Evolutionary conservation across 2,888 invertebrate genomes (phyloP), one percentile per base, ranked within the genome.

Genomic region (Halictus ligatus): DNA sequence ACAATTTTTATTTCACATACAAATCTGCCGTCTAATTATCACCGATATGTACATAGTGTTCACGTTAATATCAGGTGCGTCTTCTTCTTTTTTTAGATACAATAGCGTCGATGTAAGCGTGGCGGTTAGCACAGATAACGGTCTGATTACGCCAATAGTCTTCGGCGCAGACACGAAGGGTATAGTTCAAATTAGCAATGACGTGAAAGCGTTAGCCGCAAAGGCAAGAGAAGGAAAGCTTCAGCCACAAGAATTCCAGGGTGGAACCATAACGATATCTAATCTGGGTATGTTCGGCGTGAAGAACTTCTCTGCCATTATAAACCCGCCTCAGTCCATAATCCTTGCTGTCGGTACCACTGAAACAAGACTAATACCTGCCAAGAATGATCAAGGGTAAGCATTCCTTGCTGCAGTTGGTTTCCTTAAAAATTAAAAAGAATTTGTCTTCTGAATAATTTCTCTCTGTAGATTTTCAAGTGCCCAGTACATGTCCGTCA

Each of bases 141-240:
- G 99, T 0, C 96, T 99, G 15, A 99, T 99, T 86, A 99, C 99
- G 1, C 99, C 99, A 2, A 99, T 99, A 90, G 97, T 99, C 21
- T 98, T 98, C 95, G 97, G 97, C 93, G 99, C 99, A 0, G 98
- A 99, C 94, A 97, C 97, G 71, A 98, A 99, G 95, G 99, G 99
- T 29, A 96, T 99, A 81, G 96, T 97, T 71, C 97, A 98, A 90
- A 99, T 99, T 89, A 98, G 98, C 81, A 96, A 96, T 88, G 97
- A 97, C 89, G 97, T 99, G 72, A 98, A 98, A 95, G 96, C 96
- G 79, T 96, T 99, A 83, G 99, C 98, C 0, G 96, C 95, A 8
- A 98, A 98, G 95, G 99, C 99, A 0, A 97, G 98, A 91, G 98
- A 97, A 1, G 98, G 98, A 40, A 98, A 98, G 94, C 96, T 99